Conservation (phyloP, 2,888 invertebrate species). For the Sminthurides aquaticus region DNA sequence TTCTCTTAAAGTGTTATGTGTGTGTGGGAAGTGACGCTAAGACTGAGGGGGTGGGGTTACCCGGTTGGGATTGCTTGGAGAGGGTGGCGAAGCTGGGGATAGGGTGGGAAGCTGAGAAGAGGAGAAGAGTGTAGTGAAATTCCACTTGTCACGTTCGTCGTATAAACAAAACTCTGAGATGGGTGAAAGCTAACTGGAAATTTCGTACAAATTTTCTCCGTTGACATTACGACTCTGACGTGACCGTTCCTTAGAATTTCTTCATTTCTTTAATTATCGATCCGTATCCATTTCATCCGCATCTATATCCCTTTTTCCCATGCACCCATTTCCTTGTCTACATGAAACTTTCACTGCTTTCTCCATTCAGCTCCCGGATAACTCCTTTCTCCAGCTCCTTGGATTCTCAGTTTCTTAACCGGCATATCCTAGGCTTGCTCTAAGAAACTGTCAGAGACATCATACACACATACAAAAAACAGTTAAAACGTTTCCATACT, state of each 20-base stretch:
- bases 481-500: no score
- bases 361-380: no score
- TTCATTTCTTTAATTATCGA: slow-evolving; percentile 43
- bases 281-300: slow-evolving; percentile 28
- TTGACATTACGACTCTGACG: slow-evolving; percentile 43
- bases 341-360: no score
- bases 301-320: slow-evolving; percentile 14
- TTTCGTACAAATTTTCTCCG: slow-evolving; percentile 39
- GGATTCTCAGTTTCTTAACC: slow-evolving; percentile 18
- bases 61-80: no score
- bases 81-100: neutral
- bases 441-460: neutral
- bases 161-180: slow-evolving; percentile 36
- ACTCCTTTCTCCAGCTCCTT: slow-evolving; percentile 5
- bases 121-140: slow-evolving; percentile 32
- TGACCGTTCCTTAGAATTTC: slow-evolving; percentile 44
- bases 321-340: neutral
- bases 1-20: no score
- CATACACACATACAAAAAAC: no score
- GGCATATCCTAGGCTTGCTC: neutral
- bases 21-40: no score
- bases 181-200: slow-evolving; percentile 27
- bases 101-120: slow-evolving; percentile 12
- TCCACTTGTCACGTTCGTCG: slow-evolving; percentile 37
- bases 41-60: no score